Evolutionary conservation across 2,888 invertebrate species (phyloP), one percentile per base, ranked within the genome.

Genomic region (Strigamia crassipes): DNA sequence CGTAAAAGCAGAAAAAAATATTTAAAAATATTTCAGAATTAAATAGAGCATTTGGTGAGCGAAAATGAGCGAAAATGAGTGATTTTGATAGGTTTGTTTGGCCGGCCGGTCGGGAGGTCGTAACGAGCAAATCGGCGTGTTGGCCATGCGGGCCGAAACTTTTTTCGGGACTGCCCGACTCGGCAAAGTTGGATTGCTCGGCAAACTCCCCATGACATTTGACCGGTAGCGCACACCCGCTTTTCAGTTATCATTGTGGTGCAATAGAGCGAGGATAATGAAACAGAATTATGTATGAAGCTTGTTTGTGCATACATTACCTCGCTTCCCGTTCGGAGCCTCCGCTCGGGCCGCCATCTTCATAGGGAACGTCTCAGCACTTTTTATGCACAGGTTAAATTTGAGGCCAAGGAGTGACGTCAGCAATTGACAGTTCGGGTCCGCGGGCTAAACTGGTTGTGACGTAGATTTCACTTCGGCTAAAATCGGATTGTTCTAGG

Each of bases 321-420:
- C 61, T 61, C 18, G 21, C 23, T 61, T 61, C 61, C 61, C 61
- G 61, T 61, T 61, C 61, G 61, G 61, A 61, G 61, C 61, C 61
- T 61, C 61, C 61, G 61, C 61, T 61, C 61, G 61, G 61, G 61
- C 61, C 61, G 61, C 61, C 61, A 61, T 61, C 61, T 61, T 61
- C 61, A 23, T 12, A 18, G 21, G 61, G 61, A 61, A 9, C 61
- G 18, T 61, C 46, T 46, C 61, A 61, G 61, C 12, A 61, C 21
- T 61, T 61, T 61, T 61, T 10, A 61, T 21, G 61, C 23, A 21
- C 23, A 61, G 18, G 61, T 10, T 23, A 6, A 23, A 18, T 12
- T 15, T 23, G n/a, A 23, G 61, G 23, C 18, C 18, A 21, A 12
- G 18, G 4, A 23, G 6, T 61, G 61, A 61, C 61, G 61, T 61